Base-by-base conservation (phyloP, 2,797 vertebrate genomes). In the Sebastes iracundus region DNA sequence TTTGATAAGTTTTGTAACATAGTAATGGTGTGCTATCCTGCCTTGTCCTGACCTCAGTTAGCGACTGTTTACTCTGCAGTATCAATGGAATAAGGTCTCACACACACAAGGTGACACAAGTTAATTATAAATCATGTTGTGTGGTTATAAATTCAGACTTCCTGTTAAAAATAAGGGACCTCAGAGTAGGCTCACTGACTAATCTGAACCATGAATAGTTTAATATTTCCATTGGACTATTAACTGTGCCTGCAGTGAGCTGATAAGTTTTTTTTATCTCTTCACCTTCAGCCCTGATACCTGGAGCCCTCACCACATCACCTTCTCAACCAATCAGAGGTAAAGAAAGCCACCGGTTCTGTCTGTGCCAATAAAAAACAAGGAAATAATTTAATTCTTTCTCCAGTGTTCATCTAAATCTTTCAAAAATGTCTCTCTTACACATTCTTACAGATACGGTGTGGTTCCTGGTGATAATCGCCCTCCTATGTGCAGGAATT, bases 391-490 rank as follows among this genome's bases (percentile, higher is more conserved):
- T 62, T 1, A 25, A 49, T 6, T 22, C 10, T 22, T 59, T 61
- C 7, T 38, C 6, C 13, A 27, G 4, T 20, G 16, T 23, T 62
- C 1, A 72, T 68, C 5, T 38, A 25, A 46, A 42, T 46, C 42
- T 52, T 56, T n/a, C 0, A 60, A 72, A 53, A 42, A 38, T 71
- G 2, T 73, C 10, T 79, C 32, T 63, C 3, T 59, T 23, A 14
- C 20, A 13, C 20, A 4, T 77, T 75, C 13, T 80, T 74, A 58
- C 84, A 93, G 91, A 90, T 7, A 68, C 72, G 0, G 56, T 9
- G 23, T 88, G 85, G 84, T 73, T 83, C 61, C 70, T 87, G 69
- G 80, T 93, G 71, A 88, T 90, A 73, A 90, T 84, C 27, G 56
- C 5, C 33, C 80, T 92, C 64, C 69, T 95, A 73, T 87, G 81